Base-by-base conservation (phyloP, 2,888 invertebrate genomes). In the Hololepta plana region DNA sequence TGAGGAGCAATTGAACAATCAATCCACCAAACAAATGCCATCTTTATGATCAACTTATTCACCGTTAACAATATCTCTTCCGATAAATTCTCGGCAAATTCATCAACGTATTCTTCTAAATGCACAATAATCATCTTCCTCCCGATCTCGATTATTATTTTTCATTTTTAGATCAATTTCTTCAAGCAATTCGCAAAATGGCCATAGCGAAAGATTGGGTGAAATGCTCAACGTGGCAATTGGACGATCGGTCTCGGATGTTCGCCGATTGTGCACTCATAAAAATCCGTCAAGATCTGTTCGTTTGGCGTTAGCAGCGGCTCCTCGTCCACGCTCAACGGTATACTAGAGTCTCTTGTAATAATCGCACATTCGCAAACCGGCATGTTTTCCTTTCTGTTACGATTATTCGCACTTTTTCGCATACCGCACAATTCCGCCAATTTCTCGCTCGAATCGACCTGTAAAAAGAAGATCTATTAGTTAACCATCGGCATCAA, bases 251-350 rank as follows among this genome's bases (percentile, higher is more conserved):
- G 72, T 36, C 64, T 57, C 35, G 68, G 64, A 16, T 63, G 59
- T 39, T 63, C 61, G 34, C 67, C 69, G 61, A 72, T 64, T 32
- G 64, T 67, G 33, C 60, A 60, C 42, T 74, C 72, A 42, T 74
- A 75, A 45, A 69, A 67, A 35, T 73, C 69, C 13, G 72, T 62
- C 37, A 75, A 42, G 25, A 62, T 58, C 41, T 62, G 66, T 42
- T 75, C 75, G 0, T 64, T 50, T 14, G 66, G 64, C 1, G 70
- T 64, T 23, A 73, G 51, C 8, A 54, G 45, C 30, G 67, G 56
- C 1, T 54, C 43, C 35, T 59, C 59, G 6, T 34, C 32, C 11
- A 47, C 60, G 57, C 27, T 53, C 57, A 39, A 57, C 57, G 4
- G 60, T 56, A 37, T 62, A 12, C 36, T 39, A 4, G 33, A 24